Percentiles rank a stretch among this genome's conserved stretches.
These are phyloP conservation scores for Caenorhabditis remanei DNA, from an alignment of 1,140 invertebrate genomes.

Conservation along the genomic window DNA sequence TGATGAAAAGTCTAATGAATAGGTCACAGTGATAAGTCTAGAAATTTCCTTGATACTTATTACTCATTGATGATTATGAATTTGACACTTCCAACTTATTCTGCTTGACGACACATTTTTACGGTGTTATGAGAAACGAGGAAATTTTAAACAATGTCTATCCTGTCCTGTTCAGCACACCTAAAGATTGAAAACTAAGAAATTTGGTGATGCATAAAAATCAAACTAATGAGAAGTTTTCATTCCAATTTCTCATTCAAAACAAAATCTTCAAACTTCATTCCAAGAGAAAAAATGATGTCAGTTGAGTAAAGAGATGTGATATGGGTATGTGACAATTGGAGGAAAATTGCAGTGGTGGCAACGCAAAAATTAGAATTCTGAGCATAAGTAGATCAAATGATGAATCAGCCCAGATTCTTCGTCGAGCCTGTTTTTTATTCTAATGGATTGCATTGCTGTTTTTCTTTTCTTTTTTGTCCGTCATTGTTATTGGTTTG, in stretches of 20 bases:
- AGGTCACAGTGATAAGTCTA: background rate
- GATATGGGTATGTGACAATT: background rate
- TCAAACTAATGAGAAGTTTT: background rate
- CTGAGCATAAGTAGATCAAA: conserved; percentile 26
- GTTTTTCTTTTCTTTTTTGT: background rate
- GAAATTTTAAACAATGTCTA: no score
- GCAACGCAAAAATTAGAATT: background rate
- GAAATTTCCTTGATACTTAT: background rate
- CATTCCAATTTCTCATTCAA: background rate
- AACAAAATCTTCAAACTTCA: no score
- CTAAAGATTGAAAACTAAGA: no score
- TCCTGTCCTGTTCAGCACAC: no score
- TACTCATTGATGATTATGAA: background rate
- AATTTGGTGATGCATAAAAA: background rate
- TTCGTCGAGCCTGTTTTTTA: conserved; percentile 3
- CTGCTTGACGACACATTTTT: no score
- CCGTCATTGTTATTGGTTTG: conserved; percentile 39
- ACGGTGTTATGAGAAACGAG: no score
- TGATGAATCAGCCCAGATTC: background rate
- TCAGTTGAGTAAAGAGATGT: background rate
- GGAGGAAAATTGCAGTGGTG: background rate
- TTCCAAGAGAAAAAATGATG: background rate
- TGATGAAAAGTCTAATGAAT: background rate
- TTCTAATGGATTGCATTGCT: conserved; percentile 29
- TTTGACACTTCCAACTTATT: no score